These are phyloP conservation scores for Columba livia DNA, from an alignment of 2,113 vertebrate species.

Conservation along the genomic window DNA sequence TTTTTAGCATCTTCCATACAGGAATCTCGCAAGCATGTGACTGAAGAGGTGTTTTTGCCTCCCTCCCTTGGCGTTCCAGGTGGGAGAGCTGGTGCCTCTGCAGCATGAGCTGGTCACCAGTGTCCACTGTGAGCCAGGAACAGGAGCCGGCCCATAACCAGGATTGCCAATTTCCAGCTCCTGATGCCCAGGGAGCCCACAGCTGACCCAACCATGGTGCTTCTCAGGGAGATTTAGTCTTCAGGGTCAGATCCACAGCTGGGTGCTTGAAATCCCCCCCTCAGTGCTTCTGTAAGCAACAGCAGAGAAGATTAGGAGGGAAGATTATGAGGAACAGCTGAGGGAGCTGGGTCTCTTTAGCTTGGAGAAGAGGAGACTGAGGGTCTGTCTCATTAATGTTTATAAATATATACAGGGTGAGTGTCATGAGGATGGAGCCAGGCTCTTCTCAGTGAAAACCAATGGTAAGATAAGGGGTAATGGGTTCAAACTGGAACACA, in stretches of 20 bases:
- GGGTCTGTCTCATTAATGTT: too few species aligned
- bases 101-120: too few species aligned
- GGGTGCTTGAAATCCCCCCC: not conserved
- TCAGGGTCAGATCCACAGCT: fast-evolving
- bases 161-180: fast-evolving
- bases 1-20: not conserved
- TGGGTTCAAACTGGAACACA: too few species aligned
- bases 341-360: too few species aligned
- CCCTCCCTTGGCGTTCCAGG: not conserved
- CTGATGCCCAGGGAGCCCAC: fast-evolving
- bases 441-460: too few species aligned
- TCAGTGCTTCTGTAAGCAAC: not conserved
- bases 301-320: not conserved
- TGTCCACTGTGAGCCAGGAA: too few species aligned
- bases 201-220: not conserved
- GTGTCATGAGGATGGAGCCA: too few species aligned
- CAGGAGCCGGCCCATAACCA: not conserved
- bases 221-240: not conserved
- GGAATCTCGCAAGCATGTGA: not conserved
- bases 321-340: too few species aligned
- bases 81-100: too few species aligned
- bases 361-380: too few species aligned
- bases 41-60: not conserved
- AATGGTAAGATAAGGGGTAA: too few species aligned
- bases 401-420: too few species aligned